Conservation (phyloP, 2,888 invertebrate species). For the Hylaea fasciaria region DNA sequence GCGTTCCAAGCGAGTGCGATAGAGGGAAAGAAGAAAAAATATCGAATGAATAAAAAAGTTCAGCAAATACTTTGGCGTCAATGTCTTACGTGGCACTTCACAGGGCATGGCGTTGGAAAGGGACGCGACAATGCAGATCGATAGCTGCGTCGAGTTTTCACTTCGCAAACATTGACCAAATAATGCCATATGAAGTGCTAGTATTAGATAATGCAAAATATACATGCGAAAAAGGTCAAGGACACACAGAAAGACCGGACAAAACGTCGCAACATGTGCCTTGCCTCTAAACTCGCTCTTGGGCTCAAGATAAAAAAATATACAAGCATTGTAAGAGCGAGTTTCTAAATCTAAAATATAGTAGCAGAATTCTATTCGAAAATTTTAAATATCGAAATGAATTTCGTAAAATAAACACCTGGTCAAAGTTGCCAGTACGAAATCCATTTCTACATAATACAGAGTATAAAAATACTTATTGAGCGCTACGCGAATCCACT, state of each 20-base stretch:
- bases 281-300: constrained; percentile 35
- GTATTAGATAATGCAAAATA: constrained; percentile 35
- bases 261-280: no score
- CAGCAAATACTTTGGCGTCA: constrained; percentile 43
- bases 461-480: constrained; percentile 33
- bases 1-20: constrained; percentile 85
- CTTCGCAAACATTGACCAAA: no score
- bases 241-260: constrained; percentile 9
- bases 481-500: constrained; percentile 61
- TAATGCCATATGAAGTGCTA: no score
- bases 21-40: constrained; percentile 80
- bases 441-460: constrained; percentile 37
- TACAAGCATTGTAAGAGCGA: constrained; percentile 45
- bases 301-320: not conserved
- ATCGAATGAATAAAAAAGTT: constrained; percentile 78
- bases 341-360: constrained; percentile 39
- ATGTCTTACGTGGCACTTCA: constrained; percentile 23
- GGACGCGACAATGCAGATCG: no score
- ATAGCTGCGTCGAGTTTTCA: no score
- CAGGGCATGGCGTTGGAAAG: no score
- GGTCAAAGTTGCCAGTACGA: constrained; percentile 18
- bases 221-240: constrained; percentile 36
- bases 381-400: constrained; percentile 18
- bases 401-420: constrained; percentile 12
- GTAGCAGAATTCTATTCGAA: constrained; percentile 30